Base-by-base conservation (phyloP, 2,797 vertebrate species). In the Zalophus californianus region DNA sequence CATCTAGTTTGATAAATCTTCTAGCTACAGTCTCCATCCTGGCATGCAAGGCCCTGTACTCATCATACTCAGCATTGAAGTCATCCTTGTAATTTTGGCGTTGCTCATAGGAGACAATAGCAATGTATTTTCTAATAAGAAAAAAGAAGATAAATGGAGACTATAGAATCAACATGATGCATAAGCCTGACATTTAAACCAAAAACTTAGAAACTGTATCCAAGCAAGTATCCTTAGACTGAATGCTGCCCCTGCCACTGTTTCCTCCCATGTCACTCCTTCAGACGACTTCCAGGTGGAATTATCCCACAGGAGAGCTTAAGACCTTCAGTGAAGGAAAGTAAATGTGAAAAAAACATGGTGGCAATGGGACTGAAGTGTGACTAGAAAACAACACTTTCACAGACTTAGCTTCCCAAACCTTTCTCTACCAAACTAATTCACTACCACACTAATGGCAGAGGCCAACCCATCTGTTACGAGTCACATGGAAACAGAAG, bases 1-100 rank as follows among this genome's bases (percentile, higher is more conserved):
- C 86, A 44, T 99, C 99, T 62, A 99, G 98, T 91, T 99, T 98
- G 73, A 98, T 98, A 95, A 99, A 99, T 90, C 98, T 99, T 50
- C 98, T 99, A 38, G 98, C 99, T 90, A 99, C 98, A 11, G 83
- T 98, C 97, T 99, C 99, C 97, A 99, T 99, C 2, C 97, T 98
- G 86, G 99, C 98, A 15, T 99, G 99, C 95, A 99, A 97, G 56
- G 93, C 97, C 44, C 98, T 98, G 93, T 99, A 99, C 93, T 99
- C 99, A 0, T 99, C 99, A 32, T 99, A 99, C 97, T 99, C 99
- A 0, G 99, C 99, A 18, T 99, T 99, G 98, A 99, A 99, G 98
- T 99, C 99, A 35, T 99, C 97, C 97, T 99, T 99, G 98, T 99
- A 99, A 93, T 97, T 98, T 98, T 99, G 99, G 68, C 99, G 98